Evolutionary conservation across 2,888 invertebrate genomes (phyloP).

Genomic region (Serripes groenlandicus): DNA sequence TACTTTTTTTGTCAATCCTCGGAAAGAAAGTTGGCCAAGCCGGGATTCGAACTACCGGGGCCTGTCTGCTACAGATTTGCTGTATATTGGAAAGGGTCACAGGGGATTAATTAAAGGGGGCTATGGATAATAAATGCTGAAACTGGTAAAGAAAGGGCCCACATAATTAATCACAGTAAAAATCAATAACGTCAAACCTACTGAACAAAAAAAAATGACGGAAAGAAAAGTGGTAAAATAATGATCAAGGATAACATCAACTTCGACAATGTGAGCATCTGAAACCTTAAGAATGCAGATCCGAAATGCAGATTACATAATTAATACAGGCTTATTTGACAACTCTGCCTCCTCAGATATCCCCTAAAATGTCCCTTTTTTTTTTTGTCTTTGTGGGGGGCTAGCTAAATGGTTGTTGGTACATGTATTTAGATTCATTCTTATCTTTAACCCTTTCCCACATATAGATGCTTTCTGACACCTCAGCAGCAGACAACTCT

Average conservation of each 20-base stretch:
- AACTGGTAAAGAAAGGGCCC: slow-evolving; percentile 17
- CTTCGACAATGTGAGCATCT: background rate
- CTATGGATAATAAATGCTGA: slow-evolving; percentile 15
- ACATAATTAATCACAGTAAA: slow-evolving; percentile 17
- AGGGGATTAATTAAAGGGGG: too few relatives aligned
- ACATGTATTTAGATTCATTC: too few relatives aligned
- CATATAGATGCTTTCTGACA: background rate
- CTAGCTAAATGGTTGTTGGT: too few relatives aligned
- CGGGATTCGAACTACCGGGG: too few relatives aligned
- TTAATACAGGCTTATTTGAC: too few relatives aligned
- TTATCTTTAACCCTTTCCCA: background rate
- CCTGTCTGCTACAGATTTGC: too few relatives aligned
- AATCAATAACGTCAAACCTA: slow-evolving; percentile 24
- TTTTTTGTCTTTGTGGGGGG: too few relatives aligned
- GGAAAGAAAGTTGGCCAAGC: too few relatives aligned
- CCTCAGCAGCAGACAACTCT: background rate
- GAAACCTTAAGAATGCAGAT: slow-evolving; percentile 12
- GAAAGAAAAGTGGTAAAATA: background rate
- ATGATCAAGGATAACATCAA: slow-evolving; percentile 2
- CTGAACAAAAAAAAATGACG: background rate
- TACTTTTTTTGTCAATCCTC: too few relatives aligned
- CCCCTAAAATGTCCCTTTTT: too few relatives aligned
- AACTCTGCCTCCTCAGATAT: too few relatives aligned
- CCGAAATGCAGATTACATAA: background rate
- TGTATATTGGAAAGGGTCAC: too few relatives aligned